These are phyloP conservation scores for Andrena hattorfiana DNA, from an alignment of 2,888 invertebrate genomes.

Conservation along the genomic window DNA sequence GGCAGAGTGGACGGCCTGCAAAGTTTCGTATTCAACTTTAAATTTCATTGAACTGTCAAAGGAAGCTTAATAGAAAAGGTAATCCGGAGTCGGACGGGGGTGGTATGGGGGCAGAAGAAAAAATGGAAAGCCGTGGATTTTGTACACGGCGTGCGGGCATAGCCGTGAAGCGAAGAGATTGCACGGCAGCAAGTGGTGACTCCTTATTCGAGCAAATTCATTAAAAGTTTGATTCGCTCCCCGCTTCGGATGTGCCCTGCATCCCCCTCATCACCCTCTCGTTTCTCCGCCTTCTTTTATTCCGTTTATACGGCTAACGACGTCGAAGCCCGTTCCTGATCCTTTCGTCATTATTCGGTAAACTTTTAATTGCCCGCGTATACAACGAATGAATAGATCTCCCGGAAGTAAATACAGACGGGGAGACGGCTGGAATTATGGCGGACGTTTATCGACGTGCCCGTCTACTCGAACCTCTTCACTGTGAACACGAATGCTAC, in stretches of 20 bases:
- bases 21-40: constrained; percentile 42
- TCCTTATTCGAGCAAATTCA: constrained; percentile 66
- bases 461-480: constrained; percentile 8
- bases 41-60: constrained; percentile 32
- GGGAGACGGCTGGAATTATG: constrained; percentile 27
- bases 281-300: constrained; percentile 39
- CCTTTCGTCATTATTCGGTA: constrained; percentile 54
- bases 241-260: constrained; percentile 39
- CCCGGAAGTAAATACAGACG: constrained; percentile 22
- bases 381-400: constrained; percentile 33
- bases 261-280: neutral
- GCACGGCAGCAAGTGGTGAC: constrained; percentile 38
- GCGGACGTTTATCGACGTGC: constrained; percentile 3
- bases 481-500: neutral
- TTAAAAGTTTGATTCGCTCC: constrained; percentile 70
- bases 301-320: constrained; percentile 54
- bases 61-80: constrained; percentile 37
- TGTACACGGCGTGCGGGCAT: constrained; percentile 38
- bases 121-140: constrained; percentile 33
- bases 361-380: constrained; percentile 71
- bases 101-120: too few species aligned
- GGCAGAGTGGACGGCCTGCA: neutral
- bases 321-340: constrained; percentile 50
- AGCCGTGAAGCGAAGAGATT: constrained; percentile 42
- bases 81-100: constrained; percentile 16